phyloP scores from a whole-genome alignment of 2,888 invertebrate species.

The Epirrita christyi region DNA sequence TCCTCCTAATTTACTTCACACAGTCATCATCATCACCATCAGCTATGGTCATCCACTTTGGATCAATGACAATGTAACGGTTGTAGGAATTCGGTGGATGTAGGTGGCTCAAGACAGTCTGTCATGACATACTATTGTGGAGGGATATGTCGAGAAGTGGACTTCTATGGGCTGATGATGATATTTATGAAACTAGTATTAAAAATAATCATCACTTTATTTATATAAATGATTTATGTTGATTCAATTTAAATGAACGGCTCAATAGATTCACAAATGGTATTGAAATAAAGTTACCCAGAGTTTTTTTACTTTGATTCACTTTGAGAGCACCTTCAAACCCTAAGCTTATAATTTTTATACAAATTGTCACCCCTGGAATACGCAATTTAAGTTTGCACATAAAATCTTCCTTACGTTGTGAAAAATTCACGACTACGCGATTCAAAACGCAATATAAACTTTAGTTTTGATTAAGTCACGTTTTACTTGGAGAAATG shows the following conservation, averaged over 20 bases:
- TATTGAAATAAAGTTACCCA: slow-evolving; percentile 1
- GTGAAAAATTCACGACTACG: slow-evolving; percentile 66
- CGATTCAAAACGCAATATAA: slow-evolving; percentile 52
- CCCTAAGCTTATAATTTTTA: slow-evolving; percentile 43
- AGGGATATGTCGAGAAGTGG: no score
- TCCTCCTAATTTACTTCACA: slow-evolving; percentile 7
- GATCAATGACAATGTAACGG: no score
- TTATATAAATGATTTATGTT: not conserved
- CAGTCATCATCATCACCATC: not conserved
- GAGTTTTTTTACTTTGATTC: slow-evolving; percentile 14
- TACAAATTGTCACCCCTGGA: slow-evolving; percentile 62
- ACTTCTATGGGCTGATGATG: no score
- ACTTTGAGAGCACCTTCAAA: slow-evolving; percentile 20
- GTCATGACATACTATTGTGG: no score
- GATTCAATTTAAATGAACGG: not conserved
- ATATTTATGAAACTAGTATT: not conserved
- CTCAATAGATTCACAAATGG: not conserved
- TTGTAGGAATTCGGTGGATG: no score
- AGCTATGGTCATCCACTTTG: no score
- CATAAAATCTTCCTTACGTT: slow-evolving; percentile 63
- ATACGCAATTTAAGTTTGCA: slow-evolving; percentile 75
- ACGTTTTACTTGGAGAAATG: slow-evolving; percentile 46
- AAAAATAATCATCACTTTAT: not conserved
- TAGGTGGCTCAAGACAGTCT: no score
- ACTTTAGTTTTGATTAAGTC: slow-evolving; percentile 68